Conservation (phyloP, 2,113 vertebrate genomes). For the Triplophysa tibetana region DNA sequence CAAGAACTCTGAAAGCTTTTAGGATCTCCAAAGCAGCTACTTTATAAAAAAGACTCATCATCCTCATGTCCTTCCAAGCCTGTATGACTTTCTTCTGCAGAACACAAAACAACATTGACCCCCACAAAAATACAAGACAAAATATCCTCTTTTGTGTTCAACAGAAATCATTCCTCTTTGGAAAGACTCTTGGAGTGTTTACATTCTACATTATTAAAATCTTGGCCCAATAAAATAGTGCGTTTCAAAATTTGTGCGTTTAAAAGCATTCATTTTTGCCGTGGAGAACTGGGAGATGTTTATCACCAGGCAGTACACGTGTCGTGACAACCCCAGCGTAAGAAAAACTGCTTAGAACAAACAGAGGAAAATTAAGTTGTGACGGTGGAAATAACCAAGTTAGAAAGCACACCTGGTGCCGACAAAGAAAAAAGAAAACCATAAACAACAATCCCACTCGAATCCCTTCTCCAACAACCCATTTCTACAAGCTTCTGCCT, state of each 20-base stretch:
- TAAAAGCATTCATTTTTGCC: no score
- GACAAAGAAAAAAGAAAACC: neutral
- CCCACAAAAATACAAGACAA: no score
- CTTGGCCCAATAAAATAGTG: no score
- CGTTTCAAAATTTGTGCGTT: no score
- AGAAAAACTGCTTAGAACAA: neutral
- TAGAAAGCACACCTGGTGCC: conserved; percentile 4
- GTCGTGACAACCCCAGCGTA: no score
- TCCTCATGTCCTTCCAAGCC: no score
- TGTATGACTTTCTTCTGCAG: no score
- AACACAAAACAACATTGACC: no score
- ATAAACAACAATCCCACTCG: neutral
- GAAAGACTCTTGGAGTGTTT: conserved; percentile 29
- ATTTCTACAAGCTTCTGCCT: neutral
- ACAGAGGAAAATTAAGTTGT: neutral
- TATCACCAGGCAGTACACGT: neutral
- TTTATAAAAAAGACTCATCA: no score
- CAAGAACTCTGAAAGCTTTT: no score
- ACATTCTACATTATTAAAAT: neutral
- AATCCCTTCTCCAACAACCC: neutral
- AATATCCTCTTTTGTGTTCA: neutral
- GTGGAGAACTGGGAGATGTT: neutral
- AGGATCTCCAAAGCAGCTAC: no score
- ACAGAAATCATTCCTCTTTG: conserved; percentile 23
- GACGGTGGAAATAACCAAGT: neutral